A percentile compares a stretch with the other conserved stretches of the same genome.
Evolutionary conservation across 2,113 vertebrate species (phyloP).

Genomic region (Menura novaehollandiae): DNA sequence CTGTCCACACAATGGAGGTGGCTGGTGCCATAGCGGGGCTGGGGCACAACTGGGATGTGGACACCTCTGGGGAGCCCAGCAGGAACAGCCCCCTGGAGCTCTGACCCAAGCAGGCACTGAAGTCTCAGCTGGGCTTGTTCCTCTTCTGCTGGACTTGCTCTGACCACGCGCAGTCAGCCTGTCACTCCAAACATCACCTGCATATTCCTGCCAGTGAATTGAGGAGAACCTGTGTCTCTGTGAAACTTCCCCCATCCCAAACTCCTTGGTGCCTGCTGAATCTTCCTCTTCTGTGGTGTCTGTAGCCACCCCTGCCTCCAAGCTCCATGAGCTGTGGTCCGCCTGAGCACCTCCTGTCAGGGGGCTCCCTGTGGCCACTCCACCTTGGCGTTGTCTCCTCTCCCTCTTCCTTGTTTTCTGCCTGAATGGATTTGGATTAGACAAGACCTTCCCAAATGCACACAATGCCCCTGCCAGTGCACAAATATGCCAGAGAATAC

Average conservation of each 20-base stretch:
- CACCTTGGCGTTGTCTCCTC: background rate
- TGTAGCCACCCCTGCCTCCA: background rate
- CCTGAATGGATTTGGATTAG: background rate
- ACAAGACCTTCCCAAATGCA: background rate
- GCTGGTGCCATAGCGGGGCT: fast-evolving
- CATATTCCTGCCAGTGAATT: fast-evolving
- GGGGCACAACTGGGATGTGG: fast-evolving
- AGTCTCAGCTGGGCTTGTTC: background rate
- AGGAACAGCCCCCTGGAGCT: background rate
- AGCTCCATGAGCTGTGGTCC: fast-evolving
- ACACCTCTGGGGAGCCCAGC: background rate
- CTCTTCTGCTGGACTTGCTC: background rate
- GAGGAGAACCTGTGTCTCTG: background rate
- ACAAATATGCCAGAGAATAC: background rate
- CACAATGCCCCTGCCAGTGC: background rate
- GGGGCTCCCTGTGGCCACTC: fast-evolving
- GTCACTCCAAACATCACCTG: fast-evolving
- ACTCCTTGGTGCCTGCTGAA: background rate
- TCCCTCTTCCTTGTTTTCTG: background rate
- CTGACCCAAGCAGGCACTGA: background rate
- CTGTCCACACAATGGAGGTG: background rate
- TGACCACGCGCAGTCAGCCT: fast-evolving
- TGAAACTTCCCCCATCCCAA: too few relatives aligned
- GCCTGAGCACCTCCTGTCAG: fast-evolving
- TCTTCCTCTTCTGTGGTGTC: background rate